These are phyloP conservation scores for Punctoribates punctum DNA, from an alignment of 2,888 invertebrate species.

Conservation along the genomic window DNA sequence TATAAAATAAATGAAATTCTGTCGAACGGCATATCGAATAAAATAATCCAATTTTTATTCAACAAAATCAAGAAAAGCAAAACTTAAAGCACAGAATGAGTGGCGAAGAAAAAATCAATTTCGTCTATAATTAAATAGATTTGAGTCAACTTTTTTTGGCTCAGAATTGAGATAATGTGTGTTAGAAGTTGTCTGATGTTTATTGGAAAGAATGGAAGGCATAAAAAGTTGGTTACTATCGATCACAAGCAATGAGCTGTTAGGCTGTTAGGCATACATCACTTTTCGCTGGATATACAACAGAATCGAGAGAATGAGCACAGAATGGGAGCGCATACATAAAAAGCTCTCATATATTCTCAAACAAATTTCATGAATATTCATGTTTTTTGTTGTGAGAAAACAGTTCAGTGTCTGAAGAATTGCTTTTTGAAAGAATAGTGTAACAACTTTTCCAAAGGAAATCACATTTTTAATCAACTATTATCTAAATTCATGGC, in stretches of 20 bases:
- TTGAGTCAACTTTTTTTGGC: slow-evolving; percentile 25
- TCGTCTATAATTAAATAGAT: slow-evolving; percentile 35
- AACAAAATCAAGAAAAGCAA: too few relatives aligned
- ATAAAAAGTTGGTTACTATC: slow-evolving; percentile 10
- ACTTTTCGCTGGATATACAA: neutral
- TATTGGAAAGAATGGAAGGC: slow-evolving; percentile 2
- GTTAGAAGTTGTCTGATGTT: neutral
- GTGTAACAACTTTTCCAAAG: neutral
- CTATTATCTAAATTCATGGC: slow-evolving; percentile 19
- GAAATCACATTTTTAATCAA: slow-evolving; percentile 21
- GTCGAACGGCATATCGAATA: slow-evolving; percentile 15
- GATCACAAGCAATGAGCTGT: neutral
- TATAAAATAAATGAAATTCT: slow-evolving; percentile 19
- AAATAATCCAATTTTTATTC: slow-evolving; percentile 3
- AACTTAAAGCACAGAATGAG: neutral
- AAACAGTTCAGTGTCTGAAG: neutral
- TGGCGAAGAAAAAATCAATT: slow-evolving; percentile 27
- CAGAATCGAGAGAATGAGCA: neutral
- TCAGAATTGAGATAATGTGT: slow-evolving; percentile 31
- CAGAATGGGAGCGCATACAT: neutral
- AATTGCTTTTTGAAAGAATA: neutral
- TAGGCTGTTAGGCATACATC: neutral
- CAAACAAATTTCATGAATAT: slow-evolving; percentile 23
- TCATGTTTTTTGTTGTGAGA: slow-evolving; percentile 21
- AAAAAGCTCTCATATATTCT: neutral